Percentiles rank a stretch among this genome's conserved stretches.
Evolutionary conservation across 2,888 invertebrate genomes (phyloP).

Genomic region (Pandemis cinnamomeana): DNA sequence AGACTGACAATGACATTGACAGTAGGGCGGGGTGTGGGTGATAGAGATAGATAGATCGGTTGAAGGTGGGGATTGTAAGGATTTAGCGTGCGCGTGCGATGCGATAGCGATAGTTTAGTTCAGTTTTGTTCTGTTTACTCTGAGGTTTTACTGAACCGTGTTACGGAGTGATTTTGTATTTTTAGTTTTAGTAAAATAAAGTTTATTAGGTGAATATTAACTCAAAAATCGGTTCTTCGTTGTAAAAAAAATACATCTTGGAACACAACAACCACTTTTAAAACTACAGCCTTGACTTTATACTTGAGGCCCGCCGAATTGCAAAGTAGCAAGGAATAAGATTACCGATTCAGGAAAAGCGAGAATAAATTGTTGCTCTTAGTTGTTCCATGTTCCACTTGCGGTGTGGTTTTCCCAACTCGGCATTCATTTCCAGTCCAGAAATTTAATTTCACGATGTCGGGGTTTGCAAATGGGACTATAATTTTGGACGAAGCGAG

Average conservation of each 20-base stretch:
- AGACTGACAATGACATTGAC: too few species aligned
- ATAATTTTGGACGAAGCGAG: slow-evolving; percentile 58
- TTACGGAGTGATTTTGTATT: neutral
- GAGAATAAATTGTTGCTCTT: neutral
- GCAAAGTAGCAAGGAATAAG: neutral
- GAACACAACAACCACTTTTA: neutral
- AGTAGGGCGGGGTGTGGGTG: too few species aligned
- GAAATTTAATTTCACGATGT: slow-evolving; percentile 41
- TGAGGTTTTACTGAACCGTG: neutral
- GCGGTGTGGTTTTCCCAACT: neutral
- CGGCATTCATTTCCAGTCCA: neutral
- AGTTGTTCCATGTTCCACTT: neutral
- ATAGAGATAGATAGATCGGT: too few species aligned
- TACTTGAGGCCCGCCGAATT: neutral
- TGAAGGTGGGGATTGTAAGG: too few species aligned
- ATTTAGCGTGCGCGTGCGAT: too few species aligned
- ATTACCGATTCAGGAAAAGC: neutral
- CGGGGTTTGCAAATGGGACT: slow-evolving; percentile 53
- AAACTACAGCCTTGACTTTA: slow-evolving; percentile 5
- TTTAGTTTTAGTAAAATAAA: slow-evolving; percentile 14
- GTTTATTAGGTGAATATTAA: neutral
- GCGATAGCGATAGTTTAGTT: too few species aligned
- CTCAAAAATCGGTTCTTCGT: neutral
- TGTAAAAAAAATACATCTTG: neutral
- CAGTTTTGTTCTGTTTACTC: too few species aligned